Evolutionary conservation across 1,140 invertebrate genomes (phyloP).

Genomic region (Vanessa atalanta): DNA sequence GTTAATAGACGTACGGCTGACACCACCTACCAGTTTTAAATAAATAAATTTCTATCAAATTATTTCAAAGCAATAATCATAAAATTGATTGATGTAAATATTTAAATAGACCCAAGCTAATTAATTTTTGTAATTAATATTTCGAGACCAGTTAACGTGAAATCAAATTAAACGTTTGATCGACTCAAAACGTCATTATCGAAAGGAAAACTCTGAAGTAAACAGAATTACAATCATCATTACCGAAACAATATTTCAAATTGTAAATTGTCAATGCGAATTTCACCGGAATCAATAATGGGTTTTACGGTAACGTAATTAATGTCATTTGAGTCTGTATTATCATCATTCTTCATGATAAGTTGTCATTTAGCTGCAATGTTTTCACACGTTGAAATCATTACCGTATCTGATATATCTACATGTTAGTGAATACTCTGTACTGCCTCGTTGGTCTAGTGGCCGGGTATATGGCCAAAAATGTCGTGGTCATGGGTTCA

Average conservation of each 20-base stretch:
- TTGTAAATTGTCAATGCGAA: constrained; percentile 23
- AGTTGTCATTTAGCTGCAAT: constrained; percentile 17
- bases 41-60: too few species aligned
- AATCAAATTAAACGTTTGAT: constrained; percentile 15
- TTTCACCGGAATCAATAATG: constrained; percentile 33
- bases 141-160: background rate
- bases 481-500: too few species aligned
- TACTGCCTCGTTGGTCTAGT: too few species aligned
- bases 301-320: constrained; percentile 30
- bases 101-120: too few species aligned
- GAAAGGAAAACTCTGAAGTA: constrained; percentile 15
- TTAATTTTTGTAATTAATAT: background rate
- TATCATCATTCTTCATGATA: constrained; percentile 34
- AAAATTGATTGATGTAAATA: too few species aligned
- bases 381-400: background rate
- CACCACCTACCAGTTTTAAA: too few species aligned
- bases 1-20: too few species aligned
- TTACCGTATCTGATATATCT: background rate
- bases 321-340: constrained; percentile 27
- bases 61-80: too few species aligned
- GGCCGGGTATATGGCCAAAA: too few species aligned
- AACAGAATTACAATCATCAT: constrained; percentile 27
- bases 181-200: constrained; percentile 7
- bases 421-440: background rate
- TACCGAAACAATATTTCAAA: constrained; percentile 29